Conservation (phyloP, 2,113 vertebrate genomes). For the Stictonetta naevosa region DNA sequence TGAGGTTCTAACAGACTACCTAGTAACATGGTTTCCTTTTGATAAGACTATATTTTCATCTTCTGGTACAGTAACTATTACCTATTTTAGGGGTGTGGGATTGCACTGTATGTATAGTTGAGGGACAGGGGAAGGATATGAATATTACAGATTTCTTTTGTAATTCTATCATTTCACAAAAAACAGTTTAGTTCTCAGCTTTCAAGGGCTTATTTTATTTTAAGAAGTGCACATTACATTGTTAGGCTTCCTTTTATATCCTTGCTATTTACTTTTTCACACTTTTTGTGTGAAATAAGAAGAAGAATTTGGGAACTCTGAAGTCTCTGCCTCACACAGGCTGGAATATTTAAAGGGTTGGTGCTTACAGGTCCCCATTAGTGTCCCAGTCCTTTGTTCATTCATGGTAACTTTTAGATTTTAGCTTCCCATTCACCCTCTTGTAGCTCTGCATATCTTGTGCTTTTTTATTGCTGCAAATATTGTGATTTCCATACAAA, state of each 20-base stretch:
- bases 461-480: neutral
- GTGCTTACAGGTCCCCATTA: neutral
- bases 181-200: neutral
- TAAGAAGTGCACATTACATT: neutral
- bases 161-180: neutral
- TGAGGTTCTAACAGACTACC: neutral
- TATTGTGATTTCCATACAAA: neutral
- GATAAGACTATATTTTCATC: neutral
- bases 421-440: neutral
- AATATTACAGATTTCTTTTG: constrained; percentile 9
- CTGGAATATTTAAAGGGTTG: neutral
- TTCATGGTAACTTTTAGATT: neutral
- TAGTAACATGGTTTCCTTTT: neutral
- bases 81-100: neutral
- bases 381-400: neutral
- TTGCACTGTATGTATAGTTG: neutral
- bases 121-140: neutral
- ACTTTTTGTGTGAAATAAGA: neutral
- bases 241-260: neutral
- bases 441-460: neutral
- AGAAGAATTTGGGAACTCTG: neutral
- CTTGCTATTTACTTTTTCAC: neutral
- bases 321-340: neutral
- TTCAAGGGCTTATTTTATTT: neutral
- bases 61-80: neutral